Evolutionary conservation across 2,113 vertebrate genomes (phyloP).

Genomic region (Halcyon senegalensis): DNA sequence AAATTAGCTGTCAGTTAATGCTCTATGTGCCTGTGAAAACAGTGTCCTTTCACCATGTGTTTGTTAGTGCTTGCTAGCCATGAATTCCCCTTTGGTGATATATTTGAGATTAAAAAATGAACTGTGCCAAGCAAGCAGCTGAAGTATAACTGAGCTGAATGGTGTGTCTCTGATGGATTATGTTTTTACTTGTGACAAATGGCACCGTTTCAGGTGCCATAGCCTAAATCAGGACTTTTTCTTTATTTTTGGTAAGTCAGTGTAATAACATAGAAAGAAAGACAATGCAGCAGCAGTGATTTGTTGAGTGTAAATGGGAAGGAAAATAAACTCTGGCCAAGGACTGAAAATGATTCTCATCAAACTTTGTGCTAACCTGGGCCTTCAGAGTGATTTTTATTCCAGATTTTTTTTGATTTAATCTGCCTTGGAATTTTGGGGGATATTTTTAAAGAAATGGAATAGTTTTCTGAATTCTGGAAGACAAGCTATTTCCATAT

Average conservation of each 20-base stretch:
- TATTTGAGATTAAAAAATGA: neutral
- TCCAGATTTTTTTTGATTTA: neutral
- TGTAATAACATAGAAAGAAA: neutral
- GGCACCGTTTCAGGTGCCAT: neutral
- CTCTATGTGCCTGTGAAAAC: neutral
- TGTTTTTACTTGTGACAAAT: neutral
- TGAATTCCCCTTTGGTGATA: neutral
- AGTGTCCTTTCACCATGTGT: neutral
- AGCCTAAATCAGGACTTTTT: neutral
- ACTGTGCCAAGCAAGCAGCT: neutral
- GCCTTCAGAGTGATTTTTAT: constrained; percentile 14
- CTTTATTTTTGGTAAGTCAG: neutral
- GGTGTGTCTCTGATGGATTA: neutral
- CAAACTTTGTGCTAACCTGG: neutral
- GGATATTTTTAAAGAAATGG: constrained; percentile 29
- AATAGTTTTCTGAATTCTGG: constrained; percentile 24
- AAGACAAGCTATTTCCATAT: constrained; percentile 17
- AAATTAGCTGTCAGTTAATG: neutral
- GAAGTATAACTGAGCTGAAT: neutral
- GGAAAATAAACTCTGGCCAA: constrained; percentile 12
- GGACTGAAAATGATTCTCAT: neutral
- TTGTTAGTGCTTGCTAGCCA: neutral
- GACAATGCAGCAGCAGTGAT: neutral
- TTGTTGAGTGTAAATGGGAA: constrained; percentile 10
- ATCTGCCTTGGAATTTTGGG: neutral